These are phyloP conservation scores for Microctenopoma lineatum DNA, from an alignment of 2,797 vertebrate species.

Conservation along the genomic window DNA sequence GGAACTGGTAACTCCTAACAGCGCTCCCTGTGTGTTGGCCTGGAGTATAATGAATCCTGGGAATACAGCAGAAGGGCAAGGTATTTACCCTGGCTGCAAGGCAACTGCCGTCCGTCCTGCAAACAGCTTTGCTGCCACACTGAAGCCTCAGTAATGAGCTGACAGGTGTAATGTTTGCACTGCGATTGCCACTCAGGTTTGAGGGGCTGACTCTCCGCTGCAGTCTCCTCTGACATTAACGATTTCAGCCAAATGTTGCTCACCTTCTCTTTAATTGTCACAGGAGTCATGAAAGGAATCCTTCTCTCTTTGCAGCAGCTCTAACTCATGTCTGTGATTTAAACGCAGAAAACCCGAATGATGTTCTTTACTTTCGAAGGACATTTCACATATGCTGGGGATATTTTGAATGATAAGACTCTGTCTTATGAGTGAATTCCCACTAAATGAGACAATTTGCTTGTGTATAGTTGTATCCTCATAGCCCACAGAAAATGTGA, in stretches of 20 bases:
- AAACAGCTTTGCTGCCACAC: conserved; percentile 67
- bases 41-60: conserved; percentile 77
- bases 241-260: conserved; percentile 55
- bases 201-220: conserved; percentile 57
- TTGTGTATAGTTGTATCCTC: background rate
- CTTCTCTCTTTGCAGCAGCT: background rate
- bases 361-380: conserved; percentile 7
- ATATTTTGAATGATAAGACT: background rate
- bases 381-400: background rate
- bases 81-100: conserved; percentile 76
- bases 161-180: conserved; percentile 80
- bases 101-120: conserved; percentile 67
- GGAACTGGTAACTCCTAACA: conserved; percentile 76
- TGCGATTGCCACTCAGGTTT: conserved; percentile 74
- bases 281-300: conserved; percentile 42
- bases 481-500: background rate
- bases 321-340: conserved; percentile 9
- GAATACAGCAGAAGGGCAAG: conserved; percentile 76
- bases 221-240: conserved; percentile 69
- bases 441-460: background rate
- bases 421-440: conserved; percentile 6
- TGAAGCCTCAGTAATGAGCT: conserved; percentile 81
- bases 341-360: conserved; percentile 1
- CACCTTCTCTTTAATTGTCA: conserved; percentile 55
- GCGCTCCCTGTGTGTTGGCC: conserved; percentile 65